These are phyloP conservation scores for Muntiacus reevesi DNA, from an alignment of 2,113 vertebrate species.

Conservation along the genomic window DNA sequence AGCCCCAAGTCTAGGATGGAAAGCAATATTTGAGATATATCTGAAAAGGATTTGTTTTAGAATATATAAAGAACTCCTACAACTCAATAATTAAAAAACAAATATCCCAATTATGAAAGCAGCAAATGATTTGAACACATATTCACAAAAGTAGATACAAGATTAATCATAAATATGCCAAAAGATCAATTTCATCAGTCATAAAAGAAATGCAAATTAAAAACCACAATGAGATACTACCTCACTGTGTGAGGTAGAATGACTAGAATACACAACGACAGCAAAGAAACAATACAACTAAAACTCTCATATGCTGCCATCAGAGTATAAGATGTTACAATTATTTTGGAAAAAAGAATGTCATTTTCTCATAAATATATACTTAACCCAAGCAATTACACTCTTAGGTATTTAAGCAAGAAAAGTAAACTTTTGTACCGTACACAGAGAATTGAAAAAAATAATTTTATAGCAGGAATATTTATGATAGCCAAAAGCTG, in stretches of 20 bases:
- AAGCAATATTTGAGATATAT: neutral
- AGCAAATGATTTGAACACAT: neutral
- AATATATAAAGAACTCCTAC: neutral
- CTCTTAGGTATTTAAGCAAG: neutral
- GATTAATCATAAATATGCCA: neutral
- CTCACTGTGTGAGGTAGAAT: neutral
- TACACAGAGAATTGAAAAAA: neutral
- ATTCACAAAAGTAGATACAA: neutral
- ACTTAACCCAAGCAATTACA: conserved; percentile 7
- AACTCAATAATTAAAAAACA: neutral
- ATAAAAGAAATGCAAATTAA: conserved; percentile 2
- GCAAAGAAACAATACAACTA: neutral
- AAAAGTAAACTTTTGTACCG: neutral
- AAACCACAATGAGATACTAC: neutral
- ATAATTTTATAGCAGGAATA: neutral
- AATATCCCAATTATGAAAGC: neutral
- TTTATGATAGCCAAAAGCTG: neutral
- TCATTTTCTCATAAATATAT: neutral
- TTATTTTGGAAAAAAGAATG: neutral
- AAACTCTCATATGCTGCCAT: neutral
- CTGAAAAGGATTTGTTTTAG: neutral
- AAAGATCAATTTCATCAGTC: neutral
- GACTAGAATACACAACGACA: neutral
- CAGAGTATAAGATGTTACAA: neutral
- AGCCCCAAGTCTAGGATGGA: neutral